A percentile compares a stretch with the other conserved stretches of the same genome.
These are phyloP conservation scores for Rotaria magnacalcarata DNA, from an alignment of 2,888 invertebrate genomes.

Conservation along the genomic window DNA sequence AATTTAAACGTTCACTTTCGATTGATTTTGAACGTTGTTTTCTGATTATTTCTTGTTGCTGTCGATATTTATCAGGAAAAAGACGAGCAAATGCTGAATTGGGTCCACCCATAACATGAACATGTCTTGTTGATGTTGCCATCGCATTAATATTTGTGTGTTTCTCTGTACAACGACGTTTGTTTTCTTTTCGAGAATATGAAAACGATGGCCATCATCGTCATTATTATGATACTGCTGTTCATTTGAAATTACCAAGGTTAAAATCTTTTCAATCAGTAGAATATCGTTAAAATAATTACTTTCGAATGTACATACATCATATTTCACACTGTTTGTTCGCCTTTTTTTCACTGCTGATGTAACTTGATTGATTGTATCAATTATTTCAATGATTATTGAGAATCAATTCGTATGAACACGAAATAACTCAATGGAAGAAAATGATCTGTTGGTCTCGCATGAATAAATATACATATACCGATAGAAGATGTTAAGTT, in stretches of 20 bases:
- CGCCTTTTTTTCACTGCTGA: neutral
- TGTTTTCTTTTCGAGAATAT: neutral
- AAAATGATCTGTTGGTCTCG: neutral
- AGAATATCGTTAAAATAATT: constrained; percentile 5
- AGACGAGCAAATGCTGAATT: constrained; percentile 24
- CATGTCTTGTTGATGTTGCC: neutral
- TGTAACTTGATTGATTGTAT: neutral
- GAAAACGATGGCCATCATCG: neutral
- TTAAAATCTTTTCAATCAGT: neutral
- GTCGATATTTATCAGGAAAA: neutral
- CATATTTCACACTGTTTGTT: neutral
- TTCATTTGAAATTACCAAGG: neutral
- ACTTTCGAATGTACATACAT: neutral
- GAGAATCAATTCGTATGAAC: neutral
- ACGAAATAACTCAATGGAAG: neutral
- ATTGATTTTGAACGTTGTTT: neutral
- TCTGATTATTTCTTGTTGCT: neutral
- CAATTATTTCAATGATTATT: constrained; percentile 10
- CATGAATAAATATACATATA: neutral
- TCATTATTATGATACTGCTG: neutral
- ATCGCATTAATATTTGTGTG: neutral
- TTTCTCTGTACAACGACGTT: neutral
- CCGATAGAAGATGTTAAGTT: neutral
- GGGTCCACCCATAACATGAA: neutral
- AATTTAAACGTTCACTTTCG: neutral